Base-by-base conservation (phyloP, 1,140 invertebrate genomes). In the Drosophila repletoides region DNA sequence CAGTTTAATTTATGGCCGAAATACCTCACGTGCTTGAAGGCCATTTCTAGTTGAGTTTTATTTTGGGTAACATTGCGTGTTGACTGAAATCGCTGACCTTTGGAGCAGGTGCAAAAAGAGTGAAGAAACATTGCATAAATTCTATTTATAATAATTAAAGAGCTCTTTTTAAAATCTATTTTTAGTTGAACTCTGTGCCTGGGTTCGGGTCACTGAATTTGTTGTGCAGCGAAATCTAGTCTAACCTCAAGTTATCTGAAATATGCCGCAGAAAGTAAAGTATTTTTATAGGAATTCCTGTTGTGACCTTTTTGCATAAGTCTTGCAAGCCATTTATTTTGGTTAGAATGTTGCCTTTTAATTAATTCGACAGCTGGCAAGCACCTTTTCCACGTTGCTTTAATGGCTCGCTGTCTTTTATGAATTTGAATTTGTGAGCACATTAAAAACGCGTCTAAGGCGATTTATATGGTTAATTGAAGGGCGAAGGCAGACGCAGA, bases 361-460 rank as follows among this genome's bases (percentile, higher is more conserved):
- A 79, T 79, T 80, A 80, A 71, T 80, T 80, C 74, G 34, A 21
- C 36, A 33, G 36, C 45, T 33, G 34, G 22, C 24, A 5, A 28
- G 34, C 21, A 69, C 56, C 74, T 77, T 68, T 72, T 72, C 15
- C 15, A 31, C 45, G 34, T 21, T 31, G 43, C 56, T 48, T 74
- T 80, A 76, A 81, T 80, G 66, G 64, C 55, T 40, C n/a, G n/a
- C n/a, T n/a, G n/a, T n/a, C 45, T 76, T 76, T 76, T 70, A 76
- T 70, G 52, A 73, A 76, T 59, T 65, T 70, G 45, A 64, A 76
- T 76, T 56, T 48, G 46, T 17, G 45, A 36, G 45, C 34, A 66
- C 40, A 66, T 60, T 66, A 60, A 66, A 60, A 24, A 17, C 26
- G 21, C 55, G 45, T 66, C 63, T 51, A 58, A 46, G 40, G 45